Base-by-base conservation (phyloP, 2,797 vertebrate species). In the Oryzias sinensis region DNA sequence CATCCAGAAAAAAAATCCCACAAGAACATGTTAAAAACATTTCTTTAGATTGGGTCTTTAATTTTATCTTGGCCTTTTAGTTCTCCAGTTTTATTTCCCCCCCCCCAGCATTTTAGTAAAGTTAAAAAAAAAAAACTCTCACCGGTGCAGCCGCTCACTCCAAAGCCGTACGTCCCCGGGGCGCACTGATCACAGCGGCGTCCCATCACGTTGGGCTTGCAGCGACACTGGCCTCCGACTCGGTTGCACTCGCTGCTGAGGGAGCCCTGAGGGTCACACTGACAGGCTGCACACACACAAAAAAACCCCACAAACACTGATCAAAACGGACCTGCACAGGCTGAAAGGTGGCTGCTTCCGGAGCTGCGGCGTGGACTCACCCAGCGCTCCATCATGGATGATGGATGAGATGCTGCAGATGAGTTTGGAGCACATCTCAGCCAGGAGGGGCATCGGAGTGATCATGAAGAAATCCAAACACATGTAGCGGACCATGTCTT, bases 341-440 rank as follows among this genome's bases (percentile, higher is more conserved):
- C 6, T 11, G 14, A 13, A 13, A 15, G 52, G 50, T 3, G 59
- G 16, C 17, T 6, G 7, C 13, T 24, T n/a, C 49, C 9, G 2
- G 20, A 18, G 11, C 18, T 37, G 24, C 2, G 25, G 29, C 11
- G 2, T 49, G 1, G 27, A 90, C 93, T 93, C 72, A 97, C 93
- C 6, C 43, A 96, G 78, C 1, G 92, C 93, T 1, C 93, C 89
- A 0, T 93, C 78, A 0, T 94, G 91, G 61, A 96, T 88, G 65
- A 95, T 79, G 29, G 93, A 84, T 0, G 92, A 97, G 77, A 96
- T 82, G n/a, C 94, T 93, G 75, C 94, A 97, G 77, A 95, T 84
- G 62, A 97, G 91, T 29, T 69, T 85, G 64, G 86, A 62, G 6
- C 94, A 94, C 83, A 90, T 90, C 67, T 94, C 88, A 0, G 95